Percentiles rank a stretch among this genome's conserved stretches.
Conservation (phyloP, 2,113 vertebrate genomes). For the Rhynchopsitta pachyrhyncha region DNA sequence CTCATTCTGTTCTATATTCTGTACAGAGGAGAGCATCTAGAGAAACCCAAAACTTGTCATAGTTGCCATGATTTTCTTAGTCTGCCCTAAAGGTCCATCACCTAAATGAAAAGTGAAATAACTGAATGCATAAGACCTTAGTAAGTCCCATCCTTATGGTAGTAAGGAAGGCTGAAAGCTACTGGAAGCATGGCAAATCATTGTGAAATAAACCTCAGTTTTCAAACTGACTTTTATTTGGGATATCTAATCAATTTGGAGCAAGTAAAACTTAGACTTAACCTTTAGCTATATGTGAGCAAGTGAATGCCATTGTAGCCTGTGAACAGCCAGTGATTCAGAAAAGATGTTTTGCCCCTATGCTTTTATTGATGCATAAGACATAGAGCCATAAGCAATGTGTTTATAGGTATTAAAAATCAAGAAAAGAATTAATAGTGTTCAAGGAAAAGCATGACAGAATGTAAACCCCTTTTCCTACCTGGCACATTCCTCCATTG, state of each 20-base stretch:
- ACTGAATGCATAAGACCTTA: background rate
- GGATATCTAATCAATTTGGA: background rate
- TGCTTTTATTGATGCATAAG: background rate
- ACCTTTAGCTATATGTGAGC: background rate
- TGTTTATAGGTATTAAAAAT: background rate
- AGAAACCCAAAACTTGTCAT: background rate
- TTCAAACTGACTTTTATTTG: background rate
- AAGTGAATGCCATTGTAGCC: background rate
- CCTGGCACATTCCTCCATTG: background rate
- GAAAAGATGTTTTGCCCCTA: background rate
- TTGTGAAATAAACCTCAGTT: background rate
- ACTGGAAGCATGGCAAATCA: background rate
- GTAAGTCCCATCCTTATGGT: background rate
- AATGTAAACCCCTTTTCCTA: background rate
- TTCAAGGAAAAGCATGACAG: background rate
- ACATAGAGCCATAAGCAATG: background rate
- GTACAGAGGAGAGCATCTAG: background rate
- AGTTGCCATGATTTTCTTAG: background rate
- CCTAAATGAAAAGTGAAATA: background rate
- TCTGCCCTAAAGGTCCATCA: background rate
- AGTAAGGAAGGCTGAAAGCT: background rate
- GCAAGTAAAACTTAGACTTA: background rate
- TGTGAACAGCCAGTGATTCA: background rate
- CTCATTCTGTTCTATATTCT: background rate
- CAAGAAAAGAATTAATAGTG: background rate